A percentile compares a stretch with the other conserved stretches of the same genome.
Conservation (phyloP, 2,113 vertebrate species). For the Erpornis zantholeuca region DNA sequence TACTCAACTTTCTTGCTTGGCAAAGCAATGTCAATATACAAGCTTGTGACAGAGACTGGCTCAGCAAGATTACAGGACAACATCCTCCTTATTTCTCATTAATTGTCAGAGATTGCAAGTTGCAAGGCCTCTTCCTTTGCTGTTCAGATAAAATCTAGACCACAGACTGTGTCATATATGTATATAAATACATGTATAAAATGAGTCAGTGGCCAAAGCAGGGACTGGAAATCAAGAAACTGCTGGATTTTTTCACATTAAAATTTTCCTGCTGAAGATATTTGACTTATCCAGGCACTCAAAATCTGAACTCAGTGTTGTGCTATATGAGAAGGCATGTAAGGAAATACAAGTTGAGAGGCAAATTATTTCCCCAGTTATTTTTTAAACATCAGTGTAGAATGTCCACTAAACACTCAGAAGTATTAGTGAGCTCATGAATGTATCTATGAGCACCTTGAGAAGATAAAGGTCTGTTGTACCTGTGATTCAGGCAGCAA, state of each 20-base stretch:
- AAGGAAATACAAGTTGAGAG: background rate
- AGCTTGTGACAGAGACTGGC: background rate
- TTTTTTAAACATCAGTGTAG: background rate
- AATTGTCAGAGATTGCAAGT: background rate
- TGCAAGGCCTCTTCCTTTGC: background rate
- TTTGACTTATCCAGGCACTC: background rate
- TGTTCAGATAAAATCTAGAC: background rate
- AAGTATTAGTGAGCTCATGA: background rate
- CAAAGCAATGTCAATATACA: background rate
- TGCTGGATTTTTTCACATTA: background rate
- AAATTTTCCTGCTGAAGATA: background rate
- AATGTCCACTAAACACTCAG: background rate
- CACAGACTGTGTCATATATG: accelerated
- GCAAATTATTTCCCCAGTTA: background rate
- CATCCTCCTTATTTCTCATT: background rate
- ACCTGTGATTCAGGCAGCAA: background rate
- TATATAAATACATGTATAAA: no score
- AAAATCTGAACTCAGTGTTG: background rate
- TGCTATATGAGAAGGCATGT: background rate
- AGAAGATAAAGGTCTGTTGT: background rate
- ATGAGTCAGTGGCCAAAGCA: background rate
- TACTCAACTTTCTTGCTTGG: background rate
- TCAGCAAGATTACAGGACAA: background rate
- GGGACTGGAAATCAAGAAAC: background rate
- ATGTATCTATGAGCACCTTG: background rate